Evolutionary conservation across 2,113 vertebrate genomes (phyloP), one percentile per base, ranked within the genome.

Genomic region (Macquaria ambigua): DNA sequence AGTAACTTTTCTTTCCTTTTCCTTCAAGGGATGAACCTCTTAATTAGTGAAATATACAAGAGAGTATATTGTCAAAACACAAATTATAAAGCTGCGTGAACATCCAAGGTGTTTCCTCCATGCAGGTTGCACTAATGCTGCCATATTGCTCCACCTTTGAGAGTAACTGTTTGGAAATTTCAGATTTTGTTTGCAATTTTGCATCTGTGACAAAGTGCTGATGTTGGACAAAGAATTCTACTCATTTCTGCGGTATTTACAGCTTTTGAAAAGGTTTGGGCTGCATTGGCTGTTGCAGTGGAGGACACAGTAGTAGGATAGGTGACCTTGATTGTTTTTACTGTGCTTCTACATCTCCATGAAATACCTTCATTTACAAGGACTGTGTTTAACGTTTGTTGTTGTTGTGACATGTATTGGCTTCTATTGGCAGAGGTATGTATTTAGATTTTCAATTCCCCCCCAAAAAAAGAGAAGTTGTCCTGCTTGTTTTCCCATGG

Each of bases 401-500:
- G 8, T 4, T n/a, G 18, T 50, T 55, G 9, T 41, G 8, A 14
- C 39, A 25, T 53, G 7, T 64, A 21, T 12, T 52, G 8, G 56
- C 46, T 73, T 61, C 28, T 11, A 53, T 23, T 52, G 31, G 31
- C 20, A 34, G 56, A 71, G 16, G 2, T 11, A 14, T 76, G 31
- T 58, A 23, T 84, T 83, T 70, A 18, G 16, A 46, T 43, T 58
- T 58, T 67, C 20, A 15, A 9, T 18, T 5, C 5, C 48, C 46
- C 28, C 10, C 6, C 31, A 63, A 48, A 46, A 46, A 58, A 58
- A 48, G 20, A 56, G 21, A 70, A 56, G 43, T 8, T 2, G 8
- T 31, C 56, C 25, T 23, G 37, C 0, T 14, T 77, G 56, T 37
- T 73, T 84, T 81, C 68, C 74, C 25, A 25, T 70, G 31, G 25